These are phyloP conservation scores for Somateria mollissima DNA, from an alignment of 2,797 vertebrate species.

Conservation along the genomic window DNA sequence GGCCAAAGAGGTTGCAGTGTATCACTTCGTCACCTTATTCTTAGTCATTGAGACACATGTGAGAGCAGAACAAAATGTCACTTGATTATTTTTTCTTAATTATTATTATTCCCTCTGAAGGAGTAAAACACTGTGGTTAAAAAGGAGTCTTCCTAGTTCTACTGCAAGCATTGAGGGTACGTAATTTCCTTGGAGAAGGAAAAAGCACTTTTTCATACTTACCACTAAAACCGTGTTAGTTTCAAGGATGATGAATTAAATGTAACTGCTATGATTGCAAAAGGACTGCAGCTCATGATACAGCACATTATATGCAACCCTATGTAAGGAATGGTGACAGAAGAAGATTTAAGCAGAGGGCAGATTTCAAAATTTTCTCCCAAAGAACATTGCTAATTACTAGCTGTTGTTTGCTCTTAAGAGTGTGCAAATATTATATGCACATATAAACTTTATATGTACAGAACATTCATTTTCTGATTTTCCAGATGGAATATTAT, in stretches of 20 bases:
- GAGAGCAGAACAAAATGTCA: neutral
- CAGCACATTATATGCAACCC: neutral
- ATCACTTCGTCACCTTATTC: neutral
- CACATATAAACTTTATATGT: neutral
- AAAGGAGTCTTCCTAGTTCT: neutral
- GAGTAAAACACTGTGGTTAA: neutral
- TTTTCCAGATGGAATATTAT: neutral
- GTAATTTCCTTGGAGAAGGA: neutral
- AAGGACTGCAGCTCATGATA: neutral
- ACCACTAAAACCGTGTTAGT: rapidly evolving
- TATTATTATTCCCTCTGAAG: neutral
- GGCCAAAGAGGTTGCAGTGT: neutral
- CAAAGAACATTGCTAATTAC: neutral
- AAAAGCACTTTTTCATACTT: neutral
- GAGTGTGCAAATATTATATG: neutral
- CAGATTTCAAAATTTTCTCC: neutral
- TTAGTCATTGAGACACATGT: neutral
- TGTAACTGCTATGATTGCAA: neutral
- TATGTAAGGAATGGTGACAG: neutral
- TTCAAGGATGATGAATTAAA: neutral
- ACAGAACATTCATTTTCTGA: neutral
- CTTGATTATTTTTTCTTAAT: neutral
- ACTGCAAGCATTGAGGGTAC: neutral
- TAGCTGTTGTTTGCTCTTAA: neutral
- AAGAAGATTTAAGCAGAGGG: neutral